Base-by-base conservation (phyloP, 1,140 invertebrate species). In the Cotesia typhae region DNA sequence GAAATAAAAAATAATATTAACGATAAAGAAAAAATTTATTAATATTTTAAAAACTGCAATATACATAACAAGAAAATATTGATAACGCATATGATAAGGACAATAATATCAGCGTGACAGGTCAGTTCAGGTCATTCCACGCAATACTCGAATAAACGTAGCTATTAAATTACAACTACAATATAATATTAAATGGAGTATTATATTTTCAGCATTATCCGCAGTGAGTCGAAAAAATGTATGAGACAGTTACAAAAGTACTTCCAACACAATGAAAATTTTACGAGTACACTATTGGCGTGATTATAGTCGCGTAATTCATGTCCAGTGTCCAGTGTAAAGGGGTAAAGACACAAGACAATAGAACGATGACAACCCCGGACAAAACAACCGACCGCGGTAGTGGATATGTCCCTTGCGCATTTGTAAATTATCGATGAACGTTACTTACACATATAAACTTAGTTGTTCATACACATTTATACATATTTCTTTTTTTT, bases 281-380 rank as follows among this genome's bases (percentile, higher is more conserved):
- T 67, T 55, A 67, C 51, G 66, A 67, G 51, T 67, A 67, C 41
- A 55, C 66, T 41, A 67, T 67, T 28, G 66, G 66, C 41, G 52
- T 67, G 47, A 67, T 67, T 67, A 67, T 51, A 67, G 52, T 36
- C 51, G 51, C 7, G 66, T 55, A 67, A 67, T 67, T 67, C 28
- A 41, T 51, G 52, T 47, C 47, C 66, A 14, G 51, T 51, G 35
- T 12, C 47, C 66, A 14, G 51, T 51, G 35, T 12, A 67, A 67
- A 67, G 66, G 66, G 66, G 41, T 55, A 37, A 41, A 55, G 35
- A 51, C n/a, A 55, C 7, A 41, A 12, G 28, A 37, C 37, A 17
- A 14, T 36, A 35, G 9, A 17, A 35, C 64, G 64, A 67, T 67
- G 47, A 67, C 47, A 28, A 67, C 61, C 10, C 12, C 61, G 37